These are phyloP conservation scores for Cotesia vestalis DNA, from an alignment of 1,140 invertebrate species.

Conservation along the genomic window DNA sequence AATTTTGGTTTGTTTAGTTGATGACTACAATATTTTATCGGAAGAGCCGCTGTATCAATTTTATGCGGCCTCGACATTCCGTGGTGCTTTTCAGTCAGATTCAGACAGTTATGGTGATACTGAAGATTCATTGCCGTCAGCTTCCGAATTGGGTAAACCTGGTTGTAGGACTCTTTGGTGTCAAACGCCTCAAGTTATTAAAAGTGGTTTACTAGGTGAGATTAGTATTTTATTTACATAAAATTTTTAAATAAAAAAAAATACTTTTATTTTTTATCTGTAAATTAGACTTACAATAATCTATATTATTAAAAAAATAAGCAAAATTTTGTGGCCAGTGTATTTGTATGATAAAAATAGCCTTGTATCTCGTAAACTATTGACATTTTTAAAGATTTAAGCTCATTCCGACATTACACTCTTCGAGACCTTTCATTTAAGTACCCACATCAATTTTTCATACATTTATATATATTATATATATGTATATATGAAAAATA, in stretches of 20 bases:
- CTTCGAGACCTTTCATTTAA: too few species aligned
- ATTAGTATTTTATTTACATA: slow-evolving; percentile 35
- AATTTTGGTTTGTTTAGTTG: slow-evolving; percentile 43
- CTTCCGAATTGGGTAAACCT: slow-evolving; percentile 52
- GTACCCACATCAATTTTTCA: too few species aligned
- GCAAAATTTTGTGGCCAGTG: too few species aligned
- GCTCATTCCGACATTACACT: too few species aligned
- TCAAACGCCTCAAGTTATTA: slow-evolving; percentile 89
- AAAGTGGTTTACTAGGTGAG: slow-evolving; percentile 79
- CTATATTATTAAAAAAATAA: too few species aligned
- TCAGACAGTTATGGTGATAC: slow-evolving; percentile 83
- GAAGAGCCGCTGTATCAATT: slow-evolving; percentile 92
- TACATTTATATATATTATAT: too few species aligned
- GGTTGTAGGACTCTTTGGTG: slow-evolving; percentile 88
- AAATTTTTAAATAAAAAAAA: slow-evolving; percentile 21
- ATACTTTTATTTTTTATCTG: too few species aligned
- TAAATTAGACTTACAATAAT: too few species aligned
- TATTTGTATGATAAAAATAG: too few species aligned
- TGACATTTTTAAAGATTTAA: too few species aligned
- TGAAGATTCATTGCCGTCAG: slow-evolving; percentile 49
- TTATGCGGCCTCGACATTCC: slow-evolving; percentile 79
- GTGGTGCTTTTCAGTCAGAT: slow-evolving; percentile 74
- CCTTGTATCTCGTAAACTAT: too few species aligned
- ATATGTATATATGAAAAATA: too few species aligned
- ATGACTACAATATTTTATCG: slow-evolving; percentile 63